Conservation (phyloP, 2,888 invertebrate species). For the Adelognathus sp. region DNA sequence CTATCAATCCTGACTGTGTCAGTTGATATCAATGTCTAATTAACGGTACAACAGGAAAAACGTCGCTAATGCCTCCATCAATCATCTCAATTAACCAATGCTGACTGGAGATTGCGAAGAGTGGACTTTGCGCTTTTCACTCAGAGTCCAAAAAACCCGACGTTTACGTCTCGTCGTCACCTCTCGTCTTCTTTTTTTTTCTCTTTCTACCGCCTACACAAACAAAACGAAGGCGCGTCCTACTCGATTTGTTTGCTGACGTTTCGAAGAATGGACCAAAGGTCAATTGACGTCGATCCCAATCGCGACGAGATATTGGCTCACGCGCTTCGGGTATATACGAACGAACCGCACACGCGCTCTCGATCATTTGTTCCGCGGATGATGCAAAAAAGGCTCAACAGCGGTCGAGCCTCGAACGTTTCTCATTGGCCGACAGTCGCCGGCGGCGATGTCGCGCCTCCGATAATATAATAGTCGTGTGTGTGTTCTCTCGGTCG, state of each 20-base stretch:
- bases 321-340: background rate
- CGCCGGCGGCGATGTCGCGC: constrained; percentile 2
- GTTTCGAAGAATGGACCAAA: constrained; percentile 30
- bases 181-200: background rate
- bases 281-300: constrained; percentile 50
- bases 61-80: too few species aligned
- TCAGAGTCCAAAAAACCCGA: too few species aligned
- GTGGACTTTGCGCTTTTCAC: too few species aligned
- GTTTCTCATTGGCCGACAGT: background rate
- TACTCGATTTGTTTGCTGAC: constrained; percentile 24
- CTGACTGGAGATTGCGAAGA: too few species aligned
- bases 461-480: constrained; percentile 18
- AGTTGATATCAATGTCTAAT: too few species aligned
- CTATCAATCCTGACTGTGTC: too few species aligned
- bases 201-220: background rate
- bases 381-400: constrained; percentile 26
- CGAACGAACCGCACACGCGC: background rate
- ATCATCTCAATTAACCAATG: too few species aligned
- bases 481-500: background rate
- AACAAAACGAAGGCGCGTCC: background rate
- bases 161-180: background rate
- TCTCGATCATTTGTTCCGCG: background rate
- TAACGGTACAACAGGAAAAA: too few species aligned
- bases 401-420: background rate
- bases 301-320: constrained; percentile 10